These are phyloP conservation scores for Siniperca undulata DNA, from an alignment of 2,797 vertebrate genomes.

Conservation along the genomic window DNA sequence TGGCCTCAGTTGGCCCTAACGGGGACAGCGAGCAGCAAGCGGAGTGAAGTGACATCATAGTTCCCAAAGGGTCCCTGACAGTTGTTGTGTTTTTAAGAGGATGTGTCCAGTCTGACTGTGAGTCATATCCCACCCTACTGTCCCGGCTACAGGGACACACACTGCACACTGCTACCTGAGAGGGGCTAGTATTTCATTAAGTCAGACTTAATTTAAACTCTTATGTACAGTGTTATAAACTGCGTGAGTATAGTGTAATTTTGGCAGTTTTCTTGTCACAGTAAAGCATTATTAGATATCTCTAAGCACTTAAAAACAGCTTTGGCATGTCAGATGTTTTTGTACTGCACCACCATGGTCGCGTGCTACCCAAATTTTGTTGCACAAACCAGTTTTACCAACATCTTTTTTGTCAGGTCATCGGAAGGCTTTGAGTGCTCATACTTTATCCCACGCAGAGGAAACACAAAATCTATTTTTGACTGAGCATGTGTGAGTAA, in stretches of 20 bases:
- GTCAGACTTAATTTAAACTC: neutral
- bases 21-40: constrained; percentile 35
- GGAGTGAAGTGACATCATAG: constrained; percentile 74
- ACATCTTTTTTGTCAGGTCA: constrained; percentile 66
- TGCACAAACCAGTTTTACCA: constrained; percentile 46
- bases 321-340: constrained; percentile 32
- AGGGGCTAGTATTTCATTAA: constrained; percentile 28
- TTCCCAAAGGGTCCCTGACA: constrained; percentile 76
- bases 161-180: constrained; percentile 43
- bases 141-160: constrained; percentile 33
- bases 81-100: constrained; percentile 74
- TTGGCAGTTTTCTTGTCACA: constrained; percentile 14
- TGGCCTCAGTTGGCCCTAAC: constrained; percentile 41
- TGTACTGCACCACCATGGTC: constrained; percentile 24
- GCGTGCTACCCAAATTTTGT: constrained; percentile 34
- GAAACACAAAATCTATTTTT: constrained; percentile 81
- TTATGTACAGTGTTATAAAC: neutral
- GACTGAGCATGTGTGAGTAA: constrained; percentile 76
- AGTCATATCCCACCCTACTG: constrained; percentile 61
- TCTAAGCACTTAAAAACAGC: constrained; percentile 25
- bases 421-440: constrained; percentile 52
- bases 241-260: neutral
- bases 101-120: constrained; percentile 70
- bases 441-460: constrained; percentile 71
- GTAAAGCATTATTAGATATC: constrained; percentile 14